Base-by-base conservation (phyloP, 2,888 invertebrate species). In the Criorhina ranunculi region DNA sequence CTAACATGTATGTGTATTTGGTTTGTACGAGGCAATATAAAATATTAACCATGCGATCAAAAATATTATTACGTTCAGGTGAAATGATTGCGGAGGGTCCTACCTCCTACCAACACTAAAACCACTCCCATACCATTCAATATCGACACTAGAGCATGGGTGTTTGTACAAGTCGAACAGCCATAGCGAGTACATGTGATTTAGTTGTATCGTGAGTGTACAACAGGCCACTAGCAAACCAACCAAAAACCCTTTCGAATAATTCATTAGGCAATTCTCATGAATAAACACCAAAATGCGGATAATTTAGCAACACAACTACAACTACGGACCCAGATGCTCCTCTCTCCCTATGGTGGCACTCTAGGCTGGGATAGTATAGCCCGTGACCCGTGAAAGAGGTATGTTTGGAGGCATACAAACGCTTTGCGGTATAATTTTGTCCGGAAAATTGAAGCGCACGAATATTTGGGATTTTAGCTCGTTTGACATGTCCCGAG, bases 221-320 rank as follows among this genome's bases (percentile, higher is more conserved):
- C 60, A 12, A 53, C 60, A 17, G n/a, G n/a, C 37, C 35, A 49
- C 64, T 31, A 24, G 4, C 24, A 1, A 24, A 24, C 24, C 24
- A 24, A 24, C 31, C 37, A 57, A 79, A 64, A 79, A 64, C 79
- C 59, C 70, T 70, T 79, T 40, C 53, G 80, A 85, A 85, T 85
- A 80, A 85, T 85, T 85, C 80, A 85, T 85, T 76, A 85, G 80
- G 80, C 85, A 80, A 85, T 85, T 80, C 80, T 80, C 85, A 80
- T 85, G 85, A 85, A 85, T 85, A 85, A 85, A 85, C 85, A 85
- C 79, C 85, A 76, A 85, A n/a, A 75, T 85, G 70, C 75, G 75
- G 75, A 80, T 80, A 80, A 78, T 78, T 78, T 73, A 72, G 40
- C 72, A 69, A 29, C 59, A 76, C 42, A 69, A 55, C 67, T 60